Percentiles rank a stretch among this genome's conserved stretches.
Conservation (phyloP, 2,797 vertebrate genomes). For the Melanotaenia parkinsoni region DNA sequence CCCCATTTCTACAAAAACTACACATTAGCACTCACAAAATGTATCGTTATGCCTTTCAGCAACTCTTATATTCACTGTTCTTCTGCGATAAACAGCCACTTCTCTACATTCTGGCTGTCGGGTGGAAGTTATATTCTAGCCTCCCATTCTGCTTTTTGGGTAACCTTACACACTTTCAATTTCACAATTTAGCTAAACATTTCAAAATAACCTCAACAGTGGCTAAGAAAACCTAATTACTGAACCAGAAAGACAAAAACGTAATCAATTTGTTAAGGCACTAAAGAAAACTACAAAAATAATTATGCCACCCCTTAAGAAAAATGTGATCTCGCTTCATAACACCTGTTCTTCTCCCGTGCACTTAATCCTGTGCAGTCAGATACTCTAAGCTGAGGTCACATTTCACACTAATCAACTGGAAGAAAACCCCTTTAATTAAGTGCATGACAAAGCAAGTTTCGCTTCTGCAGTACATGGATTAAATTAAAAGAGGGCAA, state of each 20-base stretch:
- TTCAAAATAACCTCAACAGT: not conserved
- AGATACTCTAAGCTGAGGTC: slow-evolving; percentile 29
- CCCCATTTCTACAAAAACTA: not conserved
- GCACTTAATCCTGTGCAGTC: not conserved
- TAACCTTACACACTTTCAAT: not conserved
- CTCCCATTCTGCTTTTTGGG: too few relatives aligned
- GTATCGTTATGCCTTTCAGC: not conserved
- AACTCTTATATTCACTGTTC: not conserved
- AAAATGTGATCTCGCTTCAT: not conserved
- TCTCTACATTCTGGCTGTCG: not conserved
- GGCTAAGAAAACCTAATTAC: not conserved
- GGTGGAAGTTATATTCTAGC: not conserved
- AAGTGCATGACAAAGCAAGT: not conserved
- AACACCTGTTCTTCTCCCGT: not conserved
- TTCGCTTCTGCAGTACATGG: not conserved
- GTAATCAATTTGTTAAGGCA: not conserved
- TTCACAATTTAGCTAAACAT: not conserved
- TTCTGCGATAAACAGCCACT: not conserved
- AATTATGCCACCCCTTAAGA: not conserved
- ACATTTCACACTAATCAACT: not conserved
- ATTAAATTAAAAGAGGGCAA: not conserved
- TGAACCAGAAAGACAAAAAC: not conserved
- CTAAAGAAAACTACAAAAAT: not conserved
- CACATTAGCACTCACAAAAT: not conserved
- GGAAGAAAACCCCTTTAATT: not conserved